Evolutionary conservation across 2,113 vertebrate species (phyloP).

Genomic region (Conger conger): DNA sequence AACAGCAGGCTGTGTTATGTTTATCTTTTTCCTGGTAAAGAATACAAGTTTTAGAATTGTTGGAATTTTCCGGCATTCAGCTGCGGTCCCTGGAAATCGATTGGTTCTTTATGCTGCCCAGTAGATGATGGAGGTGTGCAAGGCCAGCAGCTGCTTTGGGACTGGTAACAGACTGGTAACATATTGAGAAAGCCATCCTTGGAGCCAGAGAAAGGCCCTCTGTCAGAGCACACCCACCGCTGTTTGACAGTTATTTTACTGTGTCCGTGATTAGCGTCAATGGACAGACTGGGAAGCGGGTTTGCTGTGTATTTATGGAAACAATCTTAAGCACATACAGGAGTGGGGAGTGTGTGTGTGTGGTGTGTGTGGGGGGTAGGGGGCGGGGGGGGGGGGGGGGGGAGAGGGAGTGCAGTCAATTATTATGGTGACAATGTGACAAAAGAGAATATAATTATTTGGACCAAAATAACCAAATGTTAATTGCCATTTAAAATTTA

Average conservation of each 20-base stretch:
- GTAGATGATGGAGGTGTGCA: slow-evolving; percentile 63
- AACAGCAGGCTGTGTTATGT: background rate
- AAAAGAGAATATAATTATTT: background rate
- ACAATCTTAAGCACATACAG: no score
- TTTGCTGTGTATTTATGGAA: slow-evolving; percentile 48
- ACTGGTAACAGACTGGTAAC: slow-evolving; percentile 59
- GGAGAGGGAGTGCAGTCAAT: no score
- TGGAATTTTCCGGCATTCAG: slow-evolving; percentile 50
- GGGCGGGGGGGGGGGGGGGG: no score
- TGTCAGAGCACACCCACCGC: slow-evolving; percentile 42
- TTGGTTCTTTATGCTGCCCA: slow-evolving; percentile 56
- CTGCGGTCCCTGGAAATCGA: slow-evolving; percentile 54
- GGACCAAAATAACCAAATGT: no score
- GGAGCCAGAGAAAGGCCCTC: slow-evolving; percentile 70
- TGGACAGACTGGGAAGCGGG: slow-evolving; percentile 40
- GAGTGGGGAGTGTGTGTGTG: no score
- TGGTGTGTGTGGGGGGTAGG: no score
- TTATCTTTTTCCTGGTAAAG: background rate
- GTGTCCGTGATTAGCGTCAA: slow-evolving; percentile 48
- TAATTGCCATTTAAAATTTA: no score
- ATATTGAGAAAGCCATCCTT: slow-evolving; percentile 36
- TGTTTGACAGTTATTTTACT: slow-evolving; percentile 55
- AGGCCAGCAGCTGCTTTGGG: slow-evolving; percentile 63
- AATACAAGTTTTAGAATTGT: slow-evolving; percentile 27
- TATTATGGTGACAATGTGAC: background rate